phyloP scores from a whole-genome alignment of 2,113 vertebrate genomes.

The Anguilla rostrata region DNA sequence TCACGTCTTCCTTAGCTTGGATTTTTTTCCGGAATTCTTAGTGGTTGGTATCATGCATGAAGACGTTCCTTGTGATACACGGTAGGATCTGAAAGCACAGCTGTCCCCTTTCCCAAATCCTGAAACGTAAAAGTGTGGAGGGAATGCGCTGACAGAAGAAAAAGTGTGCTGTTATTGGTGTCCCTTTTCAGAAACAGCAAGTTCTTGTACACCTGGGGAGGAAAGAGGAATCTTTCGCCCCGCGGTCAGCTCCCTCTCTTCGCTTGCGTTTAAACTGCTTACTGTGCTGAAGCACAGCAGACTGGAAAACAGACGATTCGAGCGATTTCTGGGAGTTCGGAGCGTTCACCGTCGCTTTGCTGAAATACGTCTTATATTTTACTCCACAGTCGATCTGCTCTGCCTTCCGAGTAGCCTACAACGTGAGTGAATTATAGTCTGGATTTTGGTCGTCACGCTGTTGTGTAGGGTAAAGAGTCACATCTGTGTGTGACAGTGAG shows the following conservation, averaged over 20 bases:
- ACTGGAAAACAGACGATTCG: slow-evolving; percentile 50
- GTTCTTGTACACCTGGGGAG: slow-evolving; percentile 30
- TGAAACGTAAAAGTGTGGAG: slow-evolving; percentile 32
- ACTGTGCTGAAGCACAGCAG: slow-evolving; percentile 56
- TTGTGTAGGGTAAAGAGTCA: slow-evolving; percentile 61
- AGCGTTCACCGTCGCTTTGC: slow-evolving; percentile 41
- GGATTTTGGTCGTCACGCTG: slow-evolving; percentile 54
- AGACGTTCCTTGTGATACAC: slow-evolving; percentile 46
- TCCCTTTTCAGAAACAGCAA: slow-evolving; percentile 54
- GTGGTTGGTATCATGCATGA: slow-evolving; percentile 40
- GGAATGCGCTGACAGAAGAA: slow-evolving; percentile 45
- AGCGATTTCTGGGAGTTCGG: slow-evolving; percentile 52
- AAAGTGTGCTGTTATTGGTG: slow-evolving; percentile 44
- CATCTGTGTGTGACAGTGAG: slow-evolving; percentile 67
- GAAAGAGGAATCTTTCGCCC: slow-evolving; percentile 19
- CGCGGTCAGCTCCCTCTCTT: slow-evolving; percentile 16
- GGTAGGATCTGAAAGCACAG: slow-evolving; percentile 43
- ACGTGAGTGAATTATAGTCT: slow-evolving; percentile 51
- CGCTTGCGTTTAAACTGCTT: slow-evolving; percentile 56
- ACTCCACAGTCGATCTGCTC: neutral
- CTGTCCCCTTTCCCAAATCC: slow-evolving; percentile 39
- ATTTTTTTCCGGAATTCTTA: slow-evolving; percentile 29
- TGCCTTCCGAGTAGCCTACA: slow-evolving; percentile 39
- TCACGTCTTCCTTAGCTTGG: slow-evolving; percentile 15
- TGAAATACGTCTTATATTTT: neutral